phyloP scores from a whole-genome alignment of 2,888 invertebrate genomes.

The Drosophila limbata region DNA sequence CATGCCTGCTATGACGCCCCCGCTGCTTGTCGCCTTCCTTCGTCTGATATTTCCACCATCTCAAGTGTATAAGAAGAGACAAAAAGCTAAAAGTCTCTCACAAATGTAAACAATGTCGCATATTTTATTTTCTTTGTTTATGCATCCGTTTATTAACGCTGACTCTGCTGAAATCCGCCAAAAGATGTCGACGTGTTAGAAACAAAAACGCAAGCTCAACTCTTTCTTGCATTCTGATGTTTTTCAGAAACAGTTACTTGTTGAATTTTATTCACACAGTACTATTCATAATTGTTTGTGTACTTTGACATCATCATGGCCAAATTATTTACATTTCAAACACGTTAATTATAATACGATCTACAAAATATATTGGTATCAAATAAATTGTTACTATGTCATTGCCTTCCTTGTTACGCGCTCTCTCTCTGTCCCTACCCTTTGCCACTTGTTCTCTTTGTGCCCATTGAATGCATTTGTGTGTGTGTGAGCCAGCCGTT shows the following conservation, averaged over 20 bases:
- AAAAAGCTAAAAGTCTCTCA: slow-evolving; percentile 7
- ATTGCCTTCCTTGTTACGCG: slow-evolving; percentile 15
- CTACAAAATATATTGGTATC: neutral
- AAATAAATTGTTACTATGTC: slow-evolving; percentile 31
- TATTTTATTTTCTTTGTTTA: slow-evolving; percentile 32
- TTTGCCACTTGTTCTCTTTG: slow-evolving; percentile 50
- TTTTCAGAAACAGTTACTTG: slow-evolving; percentile 45
- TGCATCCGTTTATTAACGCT: slow-evolving; percentile 26
- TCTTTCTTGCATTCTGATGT: neutral
- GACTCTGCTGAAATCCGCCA: slow-evolving; percentile 20
- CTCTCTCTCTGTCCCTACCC: slow-evolving; percentile 16
- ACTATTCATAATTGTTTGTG: slow-evolving; percentile 7
- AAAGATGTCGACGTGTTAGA: slow-evolving; percentile 44
- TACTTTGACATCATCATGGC: neutral
- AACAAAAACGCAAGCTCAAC: neutral
- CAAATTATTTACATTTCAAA: neutral
- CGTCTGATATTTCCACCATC: slow-evolving; percentile 22
- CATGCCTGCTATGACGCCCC: slow-evolving; percentile 44
- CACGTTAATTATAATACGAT: neutral
- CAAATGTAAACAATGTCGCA: slow-evolving; percentile 55
- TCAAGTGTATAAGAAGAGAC: slow-evolving; percentile 5
- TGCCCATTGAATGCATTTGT: slow-evolving; percentile 18
- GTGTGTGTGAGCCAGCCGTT: slow-evolving; percentile 22
- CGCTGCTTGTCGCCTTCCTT: slow-evolving; percentile 21
- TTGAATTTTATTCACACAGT: slow-evolving; percentile 50